Base-by-base conservation (phyloP, 2,113 vertebrate genomes). In the Aegotheles bennettii region DNA sequence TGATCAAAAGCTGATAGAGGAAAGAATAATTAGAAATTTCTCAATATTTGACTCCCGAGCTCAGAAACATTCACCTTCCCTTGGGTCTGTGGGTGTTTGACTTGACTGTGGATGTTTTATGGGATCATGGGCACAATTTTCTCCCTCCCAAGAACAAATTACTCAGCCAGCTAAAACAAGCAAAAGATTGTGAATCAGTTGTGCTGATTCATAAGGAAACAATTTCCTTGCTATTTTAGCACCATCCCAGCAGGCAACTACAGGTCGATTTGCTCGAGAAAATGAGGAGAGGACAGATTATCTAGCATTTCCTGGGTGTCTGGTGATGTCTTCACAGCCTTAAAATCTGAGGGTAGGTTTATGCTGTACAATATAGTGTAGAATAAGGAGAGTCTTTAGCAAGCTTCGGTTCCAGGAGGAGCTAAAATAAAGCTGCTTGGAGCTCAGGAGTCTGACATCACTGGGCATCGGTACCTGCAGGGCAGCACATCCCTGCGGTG, bases 191-290 rank as follows among this genome's bases (percentile, higher is more conserved):
- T 48, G 48, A 48, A n/a, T 40, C 33, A n/a, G 9, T 35, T 85
- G 53, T 80, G 84, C 93, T 95, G 95, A 96, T 87, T 96, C 95
- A 96, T 36, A 71, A 87, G 81, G 89, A 93, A 95, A 89, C 53
- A 85, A 92, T 95, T 93, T 89, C 67, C 80, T 20, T 87, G 65
- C 86, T 92, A 61, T 86, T 96, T 93, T 74, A 94, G 71, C 88
- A 61, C 47, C 38, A 21, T 42, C 29, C 38, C 51, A 68, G 81
- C 73, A 78, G 89, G 88, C 90, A 87, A 79, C 91, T 88, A 82
- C 31, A 26, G 45, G 42, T 45, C 9, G 1, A 5, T 79, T 85
- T 92, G 63, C 88, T 63, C 76, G 53, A 91, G 67, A 82, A 68
- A 87, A 90, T 31, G 57, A 51, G 57, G 36, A 17, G 24, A 64